phyloP scores from a whole-genome alignment of 37 sponge, comb jelly and placozoan genomes.

The Geodia barretti region DNA sequence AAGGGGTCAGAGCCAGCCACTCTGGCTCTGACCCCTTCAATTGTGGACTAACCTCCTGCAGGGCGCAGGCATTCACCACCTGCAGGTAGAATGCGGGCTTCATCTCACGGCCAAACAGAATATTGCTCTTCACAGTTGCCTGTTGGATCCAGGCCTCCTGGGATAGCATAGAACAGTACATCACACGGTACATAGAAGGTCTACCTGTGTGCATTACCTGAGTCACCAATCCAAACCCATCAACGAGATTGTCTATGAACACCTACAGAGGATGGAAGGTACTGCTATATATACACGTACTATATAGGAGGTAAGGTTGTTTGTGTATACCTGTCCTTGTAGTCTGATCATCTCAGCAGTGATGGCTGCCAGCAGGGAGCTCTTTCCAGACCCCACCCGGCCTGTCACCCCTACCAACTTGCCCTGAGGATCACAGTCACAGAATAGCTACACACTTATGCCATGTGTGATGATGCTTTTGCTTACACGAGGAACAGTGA shows the following conservation, averaged over 20 bases:
- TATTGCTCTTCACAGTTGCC: conserved; percentile 88
- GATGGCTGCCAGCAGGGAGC: conserved; percentile 89
- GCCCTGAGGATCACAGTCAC: conserved; percentile 52
- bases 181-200: too few relatives aligned
- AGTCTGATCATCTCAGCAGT: conserved; percentile 83
- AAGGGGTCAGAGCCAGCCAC: too few relatives aligned
- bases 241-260: conserved; percentile 13
- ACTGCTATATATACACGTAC: not conserved
- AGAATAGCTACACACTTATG: conserved; percentile 1
- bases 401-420: conserved; percentile 92
- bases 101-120: conserved; percentile 84
- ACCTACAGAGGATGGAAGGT: conserved; percentile 18
- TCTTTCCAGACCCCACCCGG: conserved; percentile 90
- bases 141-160: conserved; percentile 97
- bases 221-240: conserved; percentile 50
- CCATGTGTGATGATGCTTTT: not conserved
- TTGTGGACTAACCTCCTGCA: conserved; percentile 85
- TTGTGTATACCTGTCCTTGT: conserved; percentile 53
- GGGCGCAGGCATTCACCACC: conserved; percentile 88
- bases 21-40: too few relatives aligned
- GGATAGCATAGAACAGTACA: too few relatives aligned
- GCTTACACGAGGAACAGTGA: conserved; percentile 35
- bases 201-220: too few relatives aligned
- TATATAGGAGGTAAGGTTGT: not conserved
- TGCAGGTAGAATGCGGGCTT: conserved; percentile 58